phyloP scores from a whole-genome alignment of 2,797 vertebrate species.

The Spondyliosoma cantharus region DNA sequence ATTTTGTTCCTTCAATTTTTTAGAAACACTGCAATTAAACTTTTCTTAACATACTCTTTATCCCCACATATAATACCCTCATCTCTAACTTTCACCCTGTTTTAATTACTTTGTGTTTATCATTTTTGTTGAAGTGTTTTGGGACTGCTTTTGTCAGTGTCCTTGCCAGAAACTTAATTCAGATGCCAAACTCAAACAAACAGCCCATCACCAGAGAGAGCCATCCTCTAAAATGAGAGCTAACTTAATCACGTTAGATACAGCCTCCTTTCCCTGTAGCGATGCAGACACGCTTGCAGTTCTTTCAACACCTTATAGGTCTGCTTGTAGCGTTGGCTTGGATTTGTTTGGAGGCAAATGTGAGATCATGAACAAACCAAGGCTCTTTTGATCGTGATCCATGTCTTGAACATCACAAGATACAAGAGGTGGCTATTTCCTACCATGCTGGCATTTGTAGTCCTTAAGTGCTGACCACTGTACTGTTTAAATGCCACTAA shows the following conservation, averaged over 20 bases:
- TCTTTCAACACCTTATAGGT: constrained; percentile 38
- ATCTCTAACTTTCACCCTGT: not conserved
- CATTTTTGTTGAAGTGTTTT: constrained; percentile 21
- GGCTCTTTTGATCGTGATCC: constrained; percentile 3
- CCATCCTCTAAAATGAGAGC: constrained; percentile 27
- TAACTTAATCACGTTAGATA: constrained; percentile 57
- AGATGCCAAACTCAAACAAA: constrained; percentile 39
- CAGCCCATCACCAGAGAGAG: constrained; percentile 31
- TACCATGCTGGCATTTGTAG: constrained; percentile 14
- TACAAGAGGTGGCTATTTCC: constrained; percentile 7
- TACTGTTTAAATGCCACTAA: constrained; percentile 37
- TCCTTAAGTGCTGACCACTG: constrained; percentile 7
- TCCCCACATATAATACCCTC: not conserved
- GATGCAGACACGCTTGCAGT: constrained; percentile 29
- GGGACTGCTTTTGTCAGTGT: constrained; percentile 9
- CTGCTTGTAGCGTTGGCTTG: constrained; percentile 26
- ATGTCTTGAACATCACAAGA: constrained; percentile 12
- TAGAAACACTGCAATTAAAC: not conserved
- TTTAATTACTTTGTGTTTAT: constrained; percentile 36
- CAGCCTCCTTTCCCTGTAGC: constrained; percentile 29
- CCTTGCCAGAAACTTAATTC: constrained; percentile 26
- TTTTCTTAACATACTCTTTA: not conserved
- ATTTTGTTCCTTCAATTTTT: not conserved
- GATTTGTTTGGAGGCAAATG: constrained; percentile 19
- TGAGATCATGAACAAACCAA: constrained; percentile 1